phyloP scores from a whole-genome alignment of 2,888 invertebrate genomes.

The Heliconius erato region DNA sequence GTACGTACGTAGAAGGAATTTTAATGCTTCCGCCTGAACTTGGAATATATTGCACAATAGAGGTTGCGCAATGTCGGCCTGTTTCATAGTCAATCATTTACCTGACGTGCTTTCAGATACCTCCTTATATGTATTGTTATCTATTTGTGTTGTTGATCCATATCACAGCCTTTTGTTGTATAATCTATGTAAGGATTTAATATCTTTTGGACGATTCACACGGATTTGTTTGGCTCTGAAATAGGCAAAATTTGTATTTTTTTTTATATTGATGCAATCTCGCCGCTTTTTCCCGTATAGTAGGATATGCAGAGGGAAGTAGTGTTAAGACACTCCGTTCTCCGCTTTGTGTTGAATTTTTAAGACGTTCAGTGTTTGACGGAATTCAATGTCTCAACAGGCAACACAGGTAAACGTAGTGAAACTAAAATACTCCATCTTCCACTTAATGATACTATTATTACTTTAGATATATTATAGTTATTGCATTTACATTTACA shows the following conservation, averaged over 20 bases:
- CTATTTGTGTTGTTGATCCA: conserved; percentile 28
- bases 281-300: background rate
- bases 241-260: background rate
- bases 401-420: too few species aligned
- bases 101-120: conserved; percentile 50
- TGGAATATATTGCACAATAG: conserved; percentile 75
- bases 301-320: too few species aligned
- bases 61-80: conserved; percentile 69
- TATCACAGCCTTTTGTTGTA: conserved; percentile 44
- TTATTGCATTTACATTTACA: too few species aligned
- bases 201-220: background rate
- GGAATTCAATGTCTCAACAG: too few species aligned
- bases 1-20: conserved; percentile 82
- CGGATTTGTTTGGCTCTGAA: background rate
- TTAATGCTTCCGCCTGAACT: conserved; percentile 84
- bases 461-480: too few species aligned
- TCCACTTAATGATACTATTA: too few species aligned
- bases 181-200: background rate
- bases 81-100: conserved; percentile 65
- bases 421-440: too few species aligned
- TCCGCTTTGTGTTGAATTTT: too few species aligned
- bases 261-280: background rate
- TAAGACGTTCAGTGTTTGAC: background rate
- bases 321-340: too few species aligned
- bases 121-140: conserved; percentile 35